phyloP scores from a whole-genome alignment of 2,797 vertebrate species.

The Peromyscus nudipes region DNA sequence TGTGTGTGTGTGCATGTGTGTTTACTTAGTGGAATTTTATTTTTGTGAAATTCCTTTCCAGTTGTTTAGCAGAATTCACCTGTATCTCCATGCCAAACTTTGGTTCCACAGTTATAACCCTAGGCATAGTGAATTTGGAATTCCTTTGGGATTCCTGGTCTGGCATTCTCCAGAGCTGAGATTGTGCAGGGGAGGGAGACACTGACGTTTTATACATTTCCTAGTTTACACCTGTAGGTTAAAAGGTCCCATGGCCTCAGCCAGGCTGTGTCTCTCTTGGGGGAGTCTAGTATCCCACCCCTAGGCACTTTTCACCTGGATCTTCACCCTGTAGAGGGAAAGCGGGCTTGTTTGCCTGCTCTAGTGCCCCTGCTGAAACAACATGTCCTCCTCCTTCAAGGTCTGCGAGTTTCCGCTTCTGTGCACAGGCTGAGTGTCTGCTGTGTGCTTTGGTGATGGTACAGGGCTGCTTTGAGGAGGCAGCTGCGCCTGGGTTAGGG shows the following conservation, averaged over 20 bases:
- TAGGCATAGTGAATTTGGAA: background rate
- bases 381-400: background rate
- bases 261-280: rapidly evolving
- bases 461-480: background rate
- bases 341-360: background rate
- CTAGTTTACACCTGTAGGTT: background rate
- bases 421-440: conserved; percentile 60
- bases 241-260: background rate
- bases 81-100: background rate
- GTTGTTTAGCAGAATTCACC: conserved; percentile 43
- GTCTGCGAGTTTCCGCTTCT: background rate
- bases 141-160: background rate
- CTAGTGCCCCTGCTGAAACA: background rate
- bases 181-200: background rate
- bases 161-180: background rate
- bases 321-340: background rate
- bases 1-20: background rate
- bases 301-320: rapidly evolving
- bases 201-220: background rate
- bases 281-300: background rate
- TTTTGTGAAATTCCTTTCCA: conserved; percentile 65
- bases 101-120: background rate
- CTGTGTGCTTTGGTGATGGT: background rate
- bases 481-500: background rate
- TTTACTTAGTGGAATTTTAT: conserved; percentile 65